A percentile compares a stretch with the other conserved stretches of the same genome.
These are phyloP conservation scores for Dryobates pubescens DNA, from an alignment of 2,797 vertebrate species.

Conservation along the genomic window DNA sequence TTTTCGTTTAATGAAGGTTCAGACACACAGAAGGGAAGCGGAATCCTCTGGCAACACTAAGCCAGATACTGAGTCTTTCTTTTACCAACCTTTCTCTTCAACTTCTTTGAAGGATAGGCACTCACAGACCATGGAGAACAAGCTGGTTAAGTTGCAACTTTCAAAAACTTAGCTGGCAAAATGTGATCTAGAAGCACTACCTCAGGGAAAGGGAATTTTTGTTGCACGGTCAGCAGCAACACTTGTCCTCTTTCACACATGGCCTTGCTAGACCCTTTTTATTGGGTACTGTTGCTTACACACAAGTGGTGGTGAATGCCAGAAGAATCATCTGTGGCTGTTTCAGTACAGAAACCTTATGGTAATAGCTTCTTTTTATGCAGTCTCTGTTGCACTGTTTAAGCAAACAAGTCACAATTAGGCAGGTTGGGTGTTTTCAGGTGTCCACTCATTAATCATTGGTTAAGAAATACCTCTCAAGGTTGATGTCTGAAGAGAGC, in stretches of 20 bases:
- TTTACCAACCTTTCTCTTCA: neutral
- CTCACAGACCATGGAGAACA: neutral
- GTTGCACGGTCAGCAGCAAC: neutral
- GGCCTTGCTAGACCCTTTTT: neutral
- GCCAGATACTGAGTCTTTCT: neutral
- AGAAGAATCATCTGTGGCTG: neutral
- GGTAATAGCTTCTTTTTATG: neutral
- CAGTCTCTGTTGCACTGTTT: neutral
- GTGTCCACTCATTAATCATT: conserved; percentile 14
- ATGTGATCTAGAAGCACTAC: neutral
- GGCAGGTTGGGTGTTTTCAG: neutral
- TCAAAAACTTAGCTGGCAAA: neutral
- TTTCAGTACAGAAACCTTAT: neutral
- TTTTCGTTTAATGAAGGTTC: neutral
- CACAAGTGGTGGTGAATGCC: neutral
- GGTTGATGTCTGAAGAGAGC: neutral
- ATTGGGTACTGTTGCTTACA: neutral
- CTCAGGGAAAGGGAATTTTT: neutral
- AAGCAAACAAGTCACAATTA: neutral
- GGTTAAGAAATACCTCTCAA: conserved; percentile 14
- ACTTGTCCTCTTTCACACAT: neutral
- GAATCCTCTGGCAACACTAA: neutral
- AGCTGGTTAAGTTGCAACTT: neutral
- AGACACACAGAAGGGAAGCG: neutral
- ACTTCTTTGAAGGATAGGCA: neutral